Evolutionary conservation across 2,888 invertebrate genomes (phyloP), one percentile per base, ranked within the genome.

Genomic region (Ctena decussata): DNA sequence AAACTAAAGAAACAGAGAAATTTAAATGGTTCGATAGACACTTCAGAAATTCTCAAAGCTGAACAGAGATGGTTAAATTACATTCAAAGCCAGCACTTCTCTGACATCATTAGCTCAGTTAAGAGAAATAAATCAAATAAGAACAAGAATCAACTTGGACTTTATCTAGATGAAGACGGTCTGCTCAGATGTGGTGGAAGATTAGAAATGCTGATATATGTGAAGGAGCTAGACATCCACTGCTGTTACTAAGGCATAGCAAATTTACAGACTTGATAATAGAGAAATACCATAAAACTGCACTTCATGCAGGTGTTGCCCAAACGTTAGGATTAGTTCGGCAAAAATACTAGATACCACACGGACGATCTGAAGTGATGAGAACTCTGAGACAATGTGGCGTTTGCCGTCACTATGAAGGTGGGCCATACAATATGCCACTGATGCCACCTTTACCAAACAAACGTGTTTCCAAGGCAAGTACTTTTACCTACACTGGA

Each of bases 331-430:
- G 30, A 30, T 1, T 44, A 8, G n/a, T 70, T 1, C 27, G 77
- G 46, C 69, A 69, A 1, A 44, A 5, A 70, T 77, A 35, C n/a
- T 77, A 65, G 77, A 77, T 77, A 18, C 77, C 77, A 11, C 77
- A 65, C 30, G 77, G 77, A 2, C 37, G 77, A 30, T 37, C 77
- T 11, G 27, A 24, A 11, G 69, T 77, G 12, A 60, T 27, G 27
- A 57, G 18, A 6, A 27, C 35, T 3, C 46, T 78, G 21, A 46
- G 44, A 12, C 27, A 21, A 11, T 78, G 71, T 39, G 24, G 6
- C 6, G 35, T 72, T 8, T 79, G 72, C 57, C 79, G 79, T 35
- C 24, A 60, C 15, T 30, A 35, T 57, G 72, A 78, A 37, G 78
- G 71, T 37, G 78, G 53, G 18, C 53, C 78, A 24, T 78, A 78